phyloP scores from a whole-genome alignment of 92 coral and sea anemone genomes.

The Chrysogorgia sp. region DNA sequence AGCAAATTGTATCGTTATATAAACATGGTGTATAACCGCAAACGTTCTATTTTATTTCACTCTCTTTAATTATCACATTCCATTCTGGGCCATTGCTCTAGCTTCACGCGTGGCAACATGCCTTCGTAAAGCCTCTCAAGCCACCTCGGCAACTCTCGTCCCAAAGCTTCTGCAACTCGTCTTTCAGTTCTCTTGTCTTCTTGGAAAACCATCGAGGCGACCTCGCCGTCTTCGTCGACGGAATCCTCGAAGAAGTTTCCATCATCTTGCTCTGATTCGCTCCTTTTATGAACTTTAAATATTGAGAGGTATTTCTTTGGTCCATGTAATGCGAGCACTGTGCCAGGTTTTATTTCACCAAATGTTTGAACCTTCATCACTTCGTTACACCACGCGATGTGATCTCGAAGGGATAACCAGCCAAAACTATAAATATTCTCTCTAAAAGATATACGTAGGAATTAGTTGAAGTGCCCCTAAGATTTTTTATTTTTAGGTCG shows the following conservation, averaged over 20 bases:
- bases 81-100: constrained; percentile 81
- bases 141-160: constrained; percentile 73
- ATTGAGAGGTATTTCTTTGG: constrained; percentile 72
- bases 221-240: constrained; percentile 60
- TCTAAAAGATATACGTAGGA: constrained; percentile 19
- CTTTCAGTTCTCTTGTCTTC: constrained; percentile 76
- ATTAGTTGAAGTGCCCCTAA: too few species aligned
- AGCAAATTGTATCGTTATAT: too few species aligned
- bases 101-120: constrained; percentile 63
- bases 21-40: too few species aligned
- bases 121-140: constrained; percentile 88
- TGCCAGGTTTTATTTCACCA: constrained; percentile 89
- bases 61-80: constrained; percentile 29
- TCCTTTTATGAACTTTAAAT: constrained; percentile 72
- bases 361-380: constrained; percentile 87
- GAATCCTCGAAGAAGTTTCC: constrained; percentile 83
- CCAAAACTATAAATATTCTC: constrained; percentile 70
- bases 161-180: constrained; percentile 68
- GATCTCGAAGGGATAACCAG: constrained; percentile 88
- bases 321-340: constrained; percentile 84
- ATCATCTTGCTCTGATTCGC: constrained; percentile 59
- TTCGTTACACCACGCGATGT: constrained; percentile 92
- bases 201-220: constrained; percentile 49
- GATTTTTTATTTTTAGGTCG: too few species aligned
- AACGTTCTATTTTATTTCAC: not conserved